Base-by-base conservation (phyloP, 1,140 invertebrate genomes). In the Pseudomyrmex gracilis region DNA sequence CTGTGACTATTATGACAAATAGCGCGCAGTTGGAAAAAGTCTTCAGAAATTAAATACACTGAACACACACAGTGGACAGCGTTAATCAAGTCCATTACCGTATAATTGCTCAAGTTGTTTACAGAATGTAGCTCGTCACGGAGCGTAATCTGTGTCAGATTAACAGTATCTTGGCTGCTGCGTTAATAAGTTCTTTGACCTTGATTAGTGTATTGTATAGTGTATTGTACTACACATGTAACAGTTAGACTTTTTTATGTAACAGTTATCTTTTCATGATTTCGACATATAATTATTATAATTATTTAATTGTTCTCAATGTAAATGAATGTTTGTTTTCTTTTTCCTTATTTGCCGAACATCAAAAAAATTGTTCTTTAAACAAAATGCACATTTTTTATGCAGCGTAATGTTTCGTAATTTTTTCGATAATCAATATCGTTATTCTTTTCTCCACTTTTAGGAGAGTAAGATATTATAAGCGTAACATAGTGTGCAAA, bases 101-200 rank as follows among this genome's bases (percentile, higher is more conserved):
- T 17, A 51, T 82, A 85, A 85, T 85, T 78, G 82, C 53, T 24
- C 20, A n/a, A 70, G 57, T 67, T 51, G 12, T 78, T 86, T 82
- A 67, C 24, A 9, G 24, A 24, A 88, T 85, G 73, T 89, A 73
- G 85, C 58, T 20, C 85, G 87, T 89, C 70, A 89, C 82, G 87
- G 85, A 82, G n/a, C 51, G 77, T 83, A 88, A 89, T 85, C 73
- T 57, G 85, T 86, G 82, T 70, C 85, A 58, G 53, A 77, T 85
- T 89, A 88, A 89, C 77, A 88, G 82, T 87, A 87, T 73, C 57
- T 67, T 13, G 7, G 2, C 17, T 43, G 45, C 47, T 67, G 64
- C n/a, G 15, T 20, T 67, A 78, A 74, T 63, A 49, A 68, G 43
- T 78, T 68, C 13, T 24, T 49, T 7, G 20, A 57, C 53, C 20